Evolutionary conservation across 1,140 invertebrate genomes (phyloP).

Genomic region (Drosophila fuyamai): DNA sequence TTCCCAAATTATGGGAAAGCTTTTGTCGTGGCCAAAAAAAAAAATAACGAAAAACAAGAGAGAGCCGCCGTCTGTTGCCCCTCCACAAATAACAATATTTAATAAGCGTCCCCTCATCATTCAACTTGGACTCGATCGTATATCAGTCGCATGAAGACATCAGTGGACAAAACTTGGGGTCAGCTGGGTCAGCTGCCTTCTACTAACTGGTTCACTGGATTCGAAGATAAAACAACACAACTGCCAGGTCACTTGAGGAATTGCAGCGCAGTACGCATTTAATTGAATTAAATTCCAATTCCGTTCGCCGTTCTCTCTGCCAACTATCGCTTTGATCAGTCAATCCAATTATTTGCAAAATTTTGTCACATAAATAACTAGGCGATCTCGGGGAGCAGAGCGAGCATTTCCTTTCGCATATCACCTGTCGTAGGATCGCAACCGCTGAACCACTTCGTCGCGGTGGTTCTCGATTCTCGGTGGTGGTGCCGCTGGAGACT

Average conservation of each 20-base stretch:
- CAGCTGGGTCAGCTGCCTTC: slow-evolving; percentile 65
- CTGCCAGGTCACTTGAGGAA: slow-evolving; percentile 75
- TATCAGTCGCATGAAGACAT: slow-evolving; percentile 74
- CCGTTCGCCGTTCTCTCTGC: slow-evolving; percentile 16
- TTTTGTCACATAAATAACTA: slow-evolving; percentile 85
- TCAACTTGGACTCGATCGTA: slow-evolving; percentile 40
- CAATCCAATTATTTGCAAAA: slow-evolving; percentile 85
- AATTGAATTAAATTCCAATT: slow-evolving; percentile 84
- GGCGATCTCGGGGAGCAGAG: slow-evolving; percentile 28
- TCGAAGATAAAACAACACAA: slow-evolving; percentile 44
- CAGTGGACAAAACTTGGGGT: slow-evolving; percentile 40
- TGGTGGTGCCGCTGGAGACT: slow-evolving; percentile 7
- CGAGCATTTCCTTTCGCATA: slow-evolving; percentile 51
- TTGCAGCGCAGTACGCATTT: slow-evolving; percentile 82
- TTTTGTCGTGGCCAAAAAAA: slow-evolving; percentile 27
- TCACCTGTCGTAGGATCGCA: slow-evolving; percentile 66
- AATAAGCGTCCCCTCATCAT: slow-evolving; percentile 74
- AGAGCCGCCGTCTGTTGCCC: slow-evolving; percentile 46
- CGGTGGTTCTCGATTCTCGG: slow-evolving; percentile 17
- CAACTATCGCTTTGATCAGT: slow-evolving; percentile 84
- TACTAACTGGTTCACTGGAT: slow-evolving; percentile 45
- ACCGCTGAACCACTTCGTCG: slow-evolving; percentile 22
- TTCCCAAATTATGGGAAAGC: slow-evolving; percentile 74
- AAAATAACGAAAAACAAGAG: slow-evolving; percentile 1
- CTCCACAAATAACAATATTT: slow-evolving; percentile 63